Evolutionary conservation across 2,797 vertebrate genomes (phyloP).

Genomic region (Megaceryle alcyon): DNA sequence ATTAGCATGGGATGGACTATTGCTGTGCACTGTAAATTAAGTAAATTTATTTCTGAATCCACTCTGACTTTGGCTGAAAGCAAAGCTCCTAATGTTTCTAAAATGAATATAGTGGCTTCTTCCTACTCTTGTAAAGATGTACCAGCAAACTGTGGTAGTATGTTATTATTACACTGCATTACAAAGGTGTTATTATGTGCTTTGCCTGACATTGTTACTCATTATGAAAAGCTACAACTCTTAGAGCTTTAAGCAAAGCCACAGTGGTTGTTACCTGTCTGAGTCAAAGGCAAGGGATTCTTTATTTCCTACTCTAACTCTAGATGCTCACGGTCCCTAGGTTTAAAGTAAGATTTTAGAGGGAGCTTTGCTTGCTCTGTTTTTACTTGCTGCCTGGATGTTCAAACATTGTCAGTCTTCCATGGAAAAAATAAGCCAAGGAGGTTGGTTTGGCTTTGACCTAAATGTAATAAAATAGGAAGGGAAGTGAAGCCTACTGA

Average conservation of each 20-base stretch:
- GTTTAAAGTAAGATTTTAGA: not conserved
- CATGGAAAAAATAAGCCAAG: not conserved
- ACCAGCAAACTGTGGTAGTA: not conserved
- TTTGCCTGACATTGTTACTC: not conserved
- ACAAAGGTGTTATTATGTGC: not conserved
- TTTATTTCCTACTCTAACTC: not conserved
- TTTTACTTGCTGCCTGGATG: not conserved
- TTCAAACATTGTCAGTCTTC: not conserved
- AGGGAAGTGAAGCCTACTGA: conserved; percentile 1
- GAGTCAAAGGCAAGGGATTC: not conserved
- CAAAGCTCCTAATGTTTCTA: not conserved
- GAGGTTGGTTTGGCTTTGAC: not conserved
- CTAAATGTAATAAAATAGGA: conserved; percentile 50
- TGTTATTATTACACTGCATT: not conserved
- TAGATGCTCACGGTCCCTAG: not conserved
- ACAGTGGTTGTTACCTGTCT: not conserved
- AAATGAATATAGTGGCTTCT: not conserved
- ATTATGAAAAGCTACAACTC: not conserved
- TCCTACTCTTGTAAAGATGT: not conserved
- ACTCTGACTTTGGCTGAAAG: not conserved
- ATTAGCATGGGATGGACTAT: not conserved
- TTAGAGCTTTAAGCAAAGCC: not conserved
- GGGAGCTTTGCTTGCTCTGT: not conserved
- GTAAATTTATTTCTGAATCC: conserved; percentile 17
- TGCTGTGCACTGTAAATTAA: not conserved